Percentiles rank a stretch among this genome's conserved stretches.
phyloP scores from a whole-genome alignment of 2,113 vertebrate genomes.

The Stegastes partitus region DNA sequence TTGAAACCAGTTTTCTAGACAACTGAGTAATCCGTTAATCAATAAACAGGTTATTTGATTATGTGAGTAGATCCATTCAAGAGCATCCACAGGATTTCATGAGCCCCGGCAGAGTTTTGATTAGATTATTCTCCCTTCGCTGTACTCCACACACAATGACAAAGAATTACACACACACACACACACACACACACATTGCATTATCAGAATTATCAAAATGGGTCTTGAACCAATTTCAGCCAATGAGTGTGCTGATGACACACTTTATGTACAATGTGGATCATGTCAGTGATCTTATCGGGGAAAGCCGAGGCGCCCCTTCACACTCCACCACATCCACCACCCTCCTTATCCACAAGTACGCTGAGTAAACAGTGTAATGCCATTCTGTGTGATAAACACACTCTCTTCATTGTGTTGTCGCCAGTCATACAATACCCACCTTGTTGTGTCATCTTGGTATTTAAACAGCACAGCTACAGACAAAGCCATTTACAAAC shows the following conservation, averaged over 20 bases:
- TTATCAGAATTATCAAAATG: not conserved
- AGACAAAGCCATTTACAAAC: constrained; percentile 62
- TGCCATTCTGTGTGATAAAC: constrained; percentile 47
- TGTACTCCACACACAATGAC: not conserved
- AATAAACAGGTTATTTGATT: not conserved
- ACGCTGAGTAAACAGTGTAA: constrained; percentile 59
- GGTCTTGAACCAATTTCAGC: not conserved
- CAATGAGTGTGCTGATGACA: constrained; percentile 11
- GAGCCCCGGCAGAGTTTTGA: not conserved
- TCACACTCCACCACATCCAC: not conserved
- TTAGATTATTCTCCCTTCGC: not conserved
- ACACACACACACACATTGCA: not conserved
- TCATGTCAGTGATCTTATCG: constrained; percentile 14
- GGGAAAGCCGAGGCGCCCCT: not conserved
- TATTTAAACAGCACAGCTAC: constrained; percentile 58
- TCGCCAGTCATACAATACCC: constrained; percentile 62
- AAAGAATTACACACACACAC: constrained; percentile 11
- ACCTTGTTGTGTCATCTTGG: constrained; percentile 62
- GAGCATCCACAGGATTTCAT: not conserved
- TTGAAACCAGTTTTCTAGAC: too few relatives aligned
- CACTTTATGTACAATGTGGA: constrained; percentile 1
- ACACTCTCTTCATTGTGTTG: constrained; percentile 59
- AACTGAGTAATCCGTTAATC: too few relatives aligned
- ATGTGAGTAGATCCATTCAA: not conserved
- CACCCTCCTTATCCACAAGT: constrained; percentile 35